Conservation (phyloP, 2,888 invertebrate genomes). For the Sesamia inferens region DNA sequence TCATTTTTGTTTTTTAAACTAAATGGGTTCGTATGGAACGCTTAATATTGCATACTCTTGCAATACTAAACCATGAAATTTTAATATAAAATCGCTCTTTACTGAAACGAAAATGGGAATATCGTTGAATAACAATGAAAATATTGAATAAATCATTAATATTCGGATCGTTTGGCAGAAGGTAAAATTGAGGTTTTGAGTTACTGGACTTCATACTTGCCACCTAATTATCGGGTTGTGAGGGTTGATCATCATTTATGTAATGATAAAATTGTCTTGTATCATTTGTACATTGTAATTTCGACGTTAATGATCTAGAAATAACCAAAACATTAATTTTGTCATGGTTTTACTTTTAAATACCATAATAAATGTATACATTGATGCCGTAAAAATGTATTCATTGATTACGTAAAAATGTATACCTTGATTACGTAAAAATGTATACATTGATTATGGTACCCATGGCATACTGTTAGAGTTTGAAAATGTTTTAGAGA, state of each 20-base stretch:
- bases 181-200: constrained; percentile 38
- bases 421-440: too few relatives aligned
- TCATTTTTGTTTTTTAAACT: too few relatives aligned
- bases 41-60: constrained; percentile 74
- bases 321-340: constrained; percentile 4
- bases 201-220: constrained; percentile 23
- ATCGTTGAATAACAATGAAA: constrained; percentile 61
- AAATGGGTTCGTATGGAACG: constrained; percentile 39
- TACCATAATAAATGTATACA: too few relatives aligned
- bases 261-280: constrained; percentile 19
- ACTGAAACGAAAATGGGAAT: constrained; percentile 57
- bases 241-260: constrained; percentile 17
- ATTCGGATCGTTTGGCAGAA: constrained; percentile 53
- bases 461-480: too few relatives aligned
- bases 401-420: too few relatives aligned
- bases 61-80: constrained; percentile 76
- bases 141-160: constrained; percentile 61
- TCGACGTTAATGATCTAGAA: not conserved
- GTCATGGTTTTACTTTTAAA: not conserved
- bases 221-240: constrained; percentile 25
- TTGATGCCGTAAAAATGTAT: too few relatives aligned
- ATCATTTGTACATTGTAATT: not conserved
- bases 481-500: too few relatives aligned
- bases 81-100: constrained; percentile 71
- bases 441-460: too few relatives aligned